Conservation (phyloP, 2,797 vertebrate species). For the Cyclopterus lumpus region DNA sequence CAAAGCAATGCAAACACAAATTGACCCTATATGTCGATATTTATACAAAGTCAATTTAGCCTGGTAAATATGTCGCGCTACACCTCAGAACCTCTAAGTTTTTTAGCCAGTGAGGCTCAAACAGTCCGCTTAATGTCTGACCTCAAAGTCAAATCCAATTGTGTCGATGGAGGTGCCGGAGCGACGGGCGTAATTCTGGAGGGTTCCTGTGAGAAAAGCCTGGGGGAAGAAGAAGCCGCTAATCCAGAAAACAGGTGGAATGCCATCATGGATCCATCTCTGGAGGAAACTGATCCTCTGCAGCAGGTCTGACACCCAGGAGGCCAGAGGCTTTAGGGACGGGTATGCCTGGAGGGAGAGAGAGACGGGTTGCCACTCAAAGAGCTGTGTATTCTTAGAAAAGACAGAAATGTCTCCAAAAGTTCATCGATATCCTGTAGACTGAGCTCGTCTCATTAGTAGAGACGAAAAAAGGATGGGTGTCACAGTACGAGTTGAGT, state of each 20-base stretch:
- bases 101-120: not conserved
- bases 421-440: conserved; percentile 3
- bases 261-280: conserved; percentile 86
- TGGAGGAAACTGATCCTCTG: conserved; percentile 87
- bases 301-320: conserved; percentile 90
- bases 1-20: not conserved
- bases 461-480: no score
- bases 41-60: not conserved
- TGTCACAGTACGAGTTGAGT: not conserved
- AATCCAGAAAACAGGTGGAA: conserved; percentile 93
- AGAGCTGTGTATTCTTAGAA: conserved; percentile 12
- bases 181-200: conserved; percentile 91
- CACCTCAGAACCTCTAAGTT: not conserved
- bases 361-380: not conserved
- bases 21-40: not conserved
- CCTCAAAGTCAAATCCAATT: conserved; percentile 90
- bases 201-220: conserved; percentile 92
- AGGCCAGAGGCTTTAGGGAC: conserved; percentile 91
- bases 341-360: conserved; percentile 85
- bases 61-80: not conserved
- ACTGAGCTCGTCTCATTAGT: no score
- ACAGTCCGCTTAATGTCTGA: conserved; percentile 59
- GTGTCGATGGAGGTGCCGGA: conserved; percentile 87
- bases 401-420: conserved; percentile 26
- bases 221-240: conserved; percentile 94